Evolutionary conservation across 1,140 invertebrate species (phyloP), one percentile per base, ranked within the genome.

Genomic region (Streblospio benedicti): DNA sequence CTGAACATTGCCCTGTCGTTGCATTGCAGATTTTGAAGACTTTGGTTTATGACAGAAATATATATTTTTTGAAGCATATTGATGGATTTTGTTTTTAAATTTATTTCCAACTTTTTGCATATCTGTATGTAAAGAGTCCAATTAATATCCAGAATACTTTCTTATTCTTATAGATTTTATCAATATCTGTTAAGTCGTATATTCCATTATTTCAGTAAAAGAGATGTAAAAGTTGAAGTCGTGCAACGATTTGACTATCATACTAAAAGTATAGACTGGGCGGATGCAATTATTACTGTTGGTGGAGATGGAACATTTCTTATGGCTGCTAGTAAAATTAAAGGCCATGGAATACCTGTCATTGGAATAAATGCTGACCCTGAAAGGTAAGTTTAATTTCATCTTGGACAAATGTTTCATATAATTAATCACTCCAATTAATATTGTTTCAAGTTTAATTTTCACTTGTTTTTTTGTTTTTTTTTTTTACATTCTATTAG

Each of bases 331-430:
- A 92, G 88, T 70, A 85, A 87, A 76, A 86, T 97, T 49, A 72
- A 77, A 20, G 78, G 80, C 59, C 75, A 83, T 65, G 82, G 85
- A 56, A 97, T 90, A 72, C 91, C 93, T 23, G 86, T 99, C 35
- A 87, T 99, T 68, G 96, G 96, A 0, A 90, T 99, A 65, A 99
- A 99, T 81, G 97, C 94, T n/a, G 90, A 97, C 76, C 94, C 95
- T 0, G 83, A 85, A 23, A 79, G 81, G 79, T 80, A 64, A 61
- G 54, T 45, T 33, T 56, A 20, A 35, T 53, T 49, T 9, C 45
- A 14, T 9, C 14, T 9, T 9, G 45, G 20, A 9, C 14, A 49
- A 14, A 16, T 20, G 9, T 16, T 9, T 16, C 6, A 49, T 49
- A 14, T 49, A n/a, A 47, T 9, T 20, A 49, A 56, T 41, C 35